Evolutionary conservation across 2,888 invertebrate species (phyloP), one percentile per base, ranked within the genome.

Genomic region (Cryptocephalus moraei): DNA sequence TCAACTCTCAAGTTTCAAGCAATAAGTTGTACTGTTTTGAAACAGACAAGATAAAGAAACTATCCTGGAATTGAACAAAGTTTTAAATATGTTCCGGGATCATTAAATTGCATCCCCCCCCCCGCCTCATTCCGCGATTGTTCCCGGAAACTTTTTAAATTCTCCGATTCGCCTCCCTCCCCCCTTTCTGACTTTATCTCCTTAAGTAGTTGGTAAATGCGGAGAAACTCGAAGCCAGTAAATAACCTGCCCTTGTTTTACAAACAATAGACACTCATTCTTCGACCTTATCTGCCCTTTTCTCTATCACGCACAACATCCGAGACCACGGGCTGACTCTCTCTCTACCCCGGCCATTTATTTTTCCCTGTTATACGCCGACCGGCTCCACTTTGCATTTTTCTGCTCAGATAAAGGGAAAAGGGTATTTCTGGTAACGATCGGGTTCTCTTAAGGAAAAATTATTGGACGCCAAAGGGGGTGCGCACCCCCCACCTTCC

Each of bases 201-300:
- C 46, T 49, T 44, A 51, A 47, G 48, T 45, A 46, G 47, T 50
- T 49, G 49, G 51, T 51, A 47, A 44, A 53, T 48, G 49, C 48
- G 48, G 48, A 44, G 47, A 46, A 55, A 53, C 54, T 55, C 50
- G 50, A 51, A 52, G 53, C 52, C 54, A 57, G 58, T 59, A 58
- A 57, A 57, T 56, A 59, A 58, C 57, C 53, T 47, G 56, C 56
- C 55, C 57, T 57, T 58, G 55, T 58, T 58, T 51, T 59, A 59
- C 59, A 58, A 58, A 59, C 59, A 59, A 59, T 58, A 58, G 59
- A 59, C 57, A 58, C 59, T 55, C 59, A 54, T 58, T 59, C 56
- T 57, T 56, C 55, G 57, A 56, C 59, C 59, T 59, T 59, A 59
- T 59, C 59, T 57, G 59, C 53, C 56, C 59, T 58, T 59, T 59